Base-by-base conservation (phyloP, 2,888 invertebrate genomes). In the Hedychridium roseum region DNA sequence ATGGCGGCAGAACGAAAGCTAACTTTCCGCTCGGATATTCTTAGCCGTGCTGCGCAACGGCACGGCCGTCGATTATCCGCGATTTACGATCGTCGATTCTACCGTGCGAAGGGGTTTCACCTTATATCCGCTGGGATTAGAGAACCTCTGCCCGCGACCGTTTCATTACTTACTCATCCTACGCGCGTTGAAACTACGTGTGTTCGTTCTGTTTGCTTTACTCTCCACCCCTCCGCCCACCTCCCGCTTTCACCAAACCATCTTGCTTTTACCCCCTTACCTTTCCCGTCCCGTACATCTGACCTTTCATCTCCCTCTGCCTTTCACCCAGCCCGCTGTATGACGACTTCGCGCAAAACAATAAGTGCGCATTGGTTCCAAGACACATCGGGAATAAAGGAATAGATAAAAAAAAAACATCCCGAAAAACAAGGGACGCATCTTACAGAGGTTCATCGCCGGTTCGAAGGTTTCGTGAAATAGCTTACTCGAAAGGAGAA, bases 101-200 rank as follows among this genome's bases (percentile, higher is more conserved):
- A 17, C 42, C 50, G 40, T 37, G 27, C 34, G 37, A 58, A 58
- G 55, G 57, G 52, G 58, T 60, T 64, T 62, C 62, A 58, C 56
- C 60, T 66, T 60, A 62, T 64, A 66, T 66, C 57, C 52, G 45
- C 23, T 41, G 57, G 53, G 62, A 66, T 66, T 66, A 64, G 58
- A 68, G 58, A 64, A 59, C 57, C 56, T 60, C 61, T 63, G 62
- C 55, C 52, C 51, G 52, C 64, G 61, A 64, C 64, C 60, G 60
- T 70, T 70, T 71, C 66, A 67, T 71, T 71, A 66, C 68, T 70
- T 66, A 68, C 66, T 64, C 59, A 44, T 57, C 51, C n/a, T n/a
- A 51, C 61, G 51, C 47, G 54, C 51, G 43, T 39, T 43, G 55
- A 44, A 43, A 52, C 50, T 54, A 47, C 44, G 50, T 47, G 46